Conservation (phyloP, 1,140 invertebrate species). For the Zaprionus nigranus region DNA sequence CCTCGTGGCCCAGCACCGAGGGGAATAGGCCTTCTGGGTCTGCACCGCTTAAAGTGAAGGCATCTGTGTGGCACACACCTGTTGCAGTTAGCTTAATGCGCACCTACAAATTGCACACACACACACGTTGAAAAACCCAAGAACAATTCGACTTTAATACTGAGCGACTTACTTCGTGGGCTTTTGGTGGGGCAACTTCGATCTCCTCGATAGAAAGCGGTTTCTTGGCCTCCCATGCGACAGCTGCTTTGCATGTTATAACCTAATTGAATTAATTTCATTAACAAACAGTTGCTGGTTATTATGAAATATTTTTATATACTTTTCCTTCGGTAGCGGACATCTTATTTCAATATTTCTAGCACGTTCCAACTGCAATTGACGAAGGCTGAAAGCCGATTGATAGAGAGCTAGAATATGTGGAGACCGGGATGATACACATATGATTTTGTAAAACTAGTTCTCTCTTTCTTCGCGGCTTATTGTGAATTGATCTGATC, state of each 20-base stretch:
- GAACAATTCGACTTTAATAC: slow-evolving; percentile 15
- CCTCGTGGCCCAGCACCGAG: slow-evolving; percentile 96
- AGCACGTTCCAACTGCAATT: slow-evolving; percentile 10
- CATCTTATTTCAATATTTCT: slow-evolving; percentile 55
- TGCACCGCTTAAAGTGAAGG: slow-evolving; percentile 95
- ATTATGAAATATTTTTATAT: slow-evolving; percentile 34
- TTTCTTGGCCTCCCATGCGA: slow-evolving; percentile 95
- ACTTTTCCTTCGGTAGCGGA: slow-evolving; percentile 78
- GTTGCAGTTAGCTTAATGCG: slow-evolving; percentile 92
- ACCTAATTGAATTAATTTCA: slow-evolving; percentile 75
- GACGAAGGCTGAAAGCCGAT: slow-evolving; percentile 18
- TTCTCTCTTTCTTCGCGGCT: slow-evolving; percentile 22
- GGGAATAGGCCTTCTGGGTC: slow-evolving; percentile 98
- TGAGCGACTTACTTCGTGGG: slow-evolving; percentile 86
- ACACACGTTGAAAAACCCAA: not conserved
- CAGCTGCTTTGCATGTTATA: slow-evolving; percentile 95
- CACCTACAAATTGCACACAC: slow-evolving; percentile 84
- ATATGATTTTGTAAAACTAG: not conserved
- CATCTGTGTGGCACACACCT: slow-evolving; percentile 98
- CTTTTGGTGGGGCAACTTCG: slow-evolving; percentile 97
- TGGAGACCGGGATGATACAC: slow-evolving; percentile 1
- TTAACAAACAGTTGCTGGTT: slow-evolving; percentile 1
- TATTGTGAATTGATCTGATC: slow-evolving; percentile 18
- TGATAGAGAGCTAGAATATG: slow-evolving; percentile 20
- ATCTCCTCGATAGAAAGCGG: slow-evolving; percentile 95